Conservation (phyloP, 2,113 vertebrate genomes). For the Cervus canadensis region DNA sequence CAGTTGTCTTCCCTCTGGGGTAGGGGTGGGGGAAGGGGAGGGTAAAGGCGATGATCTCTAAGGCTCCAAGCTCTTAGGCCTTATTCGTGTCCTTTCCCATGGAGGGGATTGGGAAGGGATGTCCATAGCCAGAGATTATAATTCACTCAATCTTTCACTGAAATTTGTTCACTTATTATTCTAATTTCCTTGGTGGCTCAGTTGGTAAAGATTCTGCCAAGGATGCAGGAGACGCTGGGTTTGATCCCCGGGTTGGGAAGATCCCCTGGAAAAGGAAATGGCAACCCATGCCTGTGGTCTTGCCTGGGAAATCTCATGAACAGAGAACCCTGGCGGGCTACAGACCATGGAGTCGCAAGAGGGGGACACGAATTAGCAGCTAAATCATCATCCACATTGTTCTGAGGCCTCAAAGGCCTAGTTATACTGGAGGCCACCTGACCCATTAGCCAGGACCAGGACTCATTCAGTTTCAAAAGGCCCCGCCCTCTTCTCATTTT, state of each 20-base stretch:
- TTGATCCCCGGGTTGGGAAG: not conserved
- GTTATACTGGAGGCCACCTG: not conserved
- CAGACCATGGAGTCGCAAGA: not conserved
- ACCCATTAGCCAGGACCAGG: not conserved
- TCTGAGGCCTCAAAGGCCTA: not conserved
- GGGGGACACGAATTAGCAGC: not conserved
- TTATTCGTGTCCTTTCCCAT: not conserved
- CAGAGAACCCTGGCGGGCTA: not conserved
- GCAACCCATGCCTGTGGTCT: not conserved
- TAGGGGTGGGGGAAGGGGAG: accelerated
- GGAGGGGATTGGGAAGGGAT: not conserved
- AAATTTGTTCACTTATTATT: not conserved
- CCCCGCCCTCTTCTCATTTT: not conserved
- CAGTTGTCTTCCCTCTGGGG: not conserved
- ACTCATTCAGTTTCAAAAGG: not conserved
- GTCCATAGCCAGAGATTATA: not conserved
- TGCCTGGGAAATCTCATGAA: not conserved
- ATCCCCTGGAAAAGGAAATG: not conserved
- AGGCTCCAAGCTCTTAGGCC: not conserved
- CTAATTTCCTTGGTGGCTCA: not conserved
- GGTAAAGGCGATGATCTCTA: not conserved
- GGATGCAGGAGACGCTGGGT: not conserved
- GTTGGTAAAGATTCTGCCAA: not conserved
- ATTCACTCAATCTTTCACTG: not conserved
- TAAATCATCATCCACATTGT: not conserved